These are phyloP conservation scores for Desoria tigrina DNA, from an alignment of 2,888 invertebrate species.

Conservation along the genomic window DNA sequence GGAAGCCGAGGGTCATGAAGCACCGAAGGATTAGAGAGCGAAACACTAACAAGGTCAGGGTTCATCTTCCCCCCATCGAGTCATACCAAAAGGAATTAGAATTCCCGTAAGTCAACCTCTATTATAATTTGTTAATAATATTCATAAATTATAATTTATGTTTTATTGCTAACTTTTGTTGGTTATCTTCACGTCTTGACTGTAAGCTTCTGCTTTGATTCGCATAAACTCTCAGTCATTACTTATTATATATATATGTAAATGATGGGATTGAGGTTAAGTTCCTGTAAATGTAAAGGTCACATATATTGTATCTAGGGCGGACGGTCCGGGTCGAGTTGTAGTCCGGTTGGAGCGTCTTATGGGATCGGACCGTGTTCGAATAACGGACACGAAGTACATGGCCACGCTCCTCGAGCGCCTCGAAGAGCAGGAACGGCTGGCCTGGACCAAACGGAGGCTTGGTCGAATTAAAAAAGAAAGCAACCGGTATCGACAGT, in stretches of 20 bases:
- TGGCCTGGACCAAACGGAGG: constrained; percentile 67
- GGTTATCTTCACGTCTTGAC: no score
- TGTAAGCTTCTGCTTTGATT: no score
- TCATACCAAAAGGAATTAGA: constrained; percentile 44
- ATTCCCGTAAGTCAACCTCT: constrained; percentile 32
- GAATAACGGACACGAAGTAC: constrained; percentile 65
- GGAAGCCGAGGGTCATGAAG: neutral
- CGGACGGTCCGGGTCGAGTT: constrained; percentile 48
- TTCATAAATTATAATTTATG: no score
- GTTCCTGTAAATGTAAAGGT: no score
- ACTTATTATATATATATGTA: neutral
- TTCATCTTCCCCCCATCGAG: constrained; percentile 41
- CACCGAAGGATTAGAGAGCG: neutral
- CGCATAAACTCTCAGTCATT: neutral
- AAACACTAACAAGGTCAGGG: constrained; percentile 25
- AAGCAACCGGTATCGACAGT: constrained; percentile 41
- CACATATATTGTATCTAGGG: neutral
- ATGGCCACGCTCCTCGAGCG: constrained; percentile 68
- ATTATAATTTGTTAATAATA: no score
- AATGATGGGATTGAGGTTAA: neutral
- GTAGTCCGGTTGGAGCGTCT: constrained; percentile 65
- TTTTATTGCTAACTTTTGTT: no score
- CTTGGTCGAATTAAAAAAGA: constrained; percentile 63
- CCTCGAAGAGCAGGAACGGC: constrained; percentile 67
- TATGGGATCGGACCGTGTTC: constrained; percentile 70